These are phyloP conservation scores for Gorsachius goisagi DNA, from an alignment of 2,113 vertebrate species.

Conservation along the genomic window DNA sequence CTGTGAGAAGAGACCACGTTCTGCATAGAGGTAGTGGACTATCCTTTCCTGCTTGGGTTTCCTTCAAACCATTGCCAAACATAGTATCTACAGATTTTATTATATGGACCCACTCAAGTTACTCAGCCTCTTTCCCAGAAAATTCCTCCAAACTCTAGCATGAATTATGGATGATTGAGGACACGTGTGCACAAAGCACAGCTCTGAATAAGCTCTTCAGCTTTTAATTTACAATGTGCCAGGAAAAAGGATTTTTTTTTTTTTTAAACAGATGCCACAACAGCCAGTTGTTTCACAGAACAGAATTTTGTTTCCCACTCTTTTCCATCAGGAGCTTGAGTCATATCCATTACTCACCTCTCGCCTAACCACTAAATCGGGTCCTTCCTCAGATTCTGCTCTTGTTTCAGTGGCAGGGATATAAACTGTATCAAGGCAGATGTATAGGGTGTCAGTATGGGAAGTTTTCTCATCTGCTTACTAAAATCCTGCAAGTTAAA, in stretches of 20 bases:
- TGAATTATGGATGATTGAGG: background rate
- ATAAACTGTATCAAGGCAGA: background rate
- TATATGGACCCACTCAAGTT: background rate
- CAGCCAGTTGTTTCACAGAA: background rate
- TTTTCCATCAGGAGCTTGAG: background rate
- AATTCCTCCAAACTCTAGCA: background rate
- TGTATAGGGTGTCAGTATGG: background rate
- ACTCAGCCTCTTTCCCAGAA: background rate
- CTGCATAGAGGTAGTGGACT: background rate
- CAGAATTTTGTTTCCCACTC: background rate
- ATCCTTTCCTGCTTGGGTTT: background rate
- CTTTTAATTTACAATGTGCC: background rate
- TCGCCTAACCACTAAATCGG: background rate
- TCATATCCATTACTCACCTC: background rate
- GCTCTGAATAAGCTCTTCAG: background rate
- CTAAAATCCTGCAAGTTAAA: constrained; percentile 8
- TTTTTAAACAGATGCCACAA: background rate
- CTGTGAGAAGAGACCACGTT: background rate
- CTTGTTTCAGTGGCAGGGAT: background rate
- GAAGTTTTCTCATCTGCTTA: background rate
- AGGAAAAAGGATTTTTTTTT: background rate
- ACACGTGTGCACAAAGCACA: background rate
- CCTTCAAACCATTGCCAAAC: background rate
- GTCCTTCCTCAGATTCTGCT: background rate
- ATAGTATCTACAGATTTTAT: background rate